Evolutionary conservation across 1,140 invertebrate species (phyloP), one percentile per base, ranked within the genome.

Genomic region (Lepidurus apus): DNA sequence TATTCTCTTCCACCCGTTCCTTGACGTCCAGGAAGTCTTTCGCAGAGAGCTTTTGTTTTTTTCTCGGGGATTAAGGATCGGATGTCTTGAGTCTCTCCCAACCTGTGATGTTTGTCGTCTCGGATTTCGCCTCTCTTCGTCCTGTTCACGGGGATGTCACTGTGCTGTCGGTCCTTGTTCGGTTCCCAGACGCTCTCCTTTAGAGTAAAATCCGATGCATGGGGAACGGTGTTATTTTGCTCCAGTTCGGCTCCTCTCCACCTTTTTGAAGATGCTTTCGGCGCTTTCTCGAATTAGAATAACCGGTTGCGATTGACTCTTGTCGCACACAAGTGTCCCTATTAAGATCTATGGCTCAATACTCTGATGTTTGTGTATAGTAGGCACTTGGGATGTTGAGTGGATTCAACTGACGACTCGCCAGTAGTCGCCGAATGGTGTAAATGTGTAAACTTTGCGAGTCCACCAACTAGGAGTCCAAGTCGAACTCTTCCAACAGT

Each of bases 271-370:
- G n/a, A 65, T 21, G 53, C 53, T 65, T 65, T 65, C 53, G 53
- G 53, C 53, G 21, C 53, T 65, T 65, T 65, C 53, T 21, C 53
- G 21, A 65, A 65, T 65, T 65, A 65, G 53, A 65, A 65, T 65
- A 65, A 65, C 53, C 53, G 53, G 53, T 65, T 65, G 53, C 53
- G 53, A 65, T 65, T 21, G 53, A 65, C 53, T 65, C 53, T 65
- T 65, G 53, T 65, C 53, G 53, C 53, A 21, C n/a, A 65, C 17
- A 13, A n/a, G 53, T 65, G 34, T 34, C 34, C 53, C 53, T 65
- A 65, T n/a, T 65, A 65, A 6, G 53, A 65, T 65, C 53, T 65
- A 34, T 34, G 34, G 34, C 34, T 34, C 34, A 34, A 34, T 34
- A 34, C 34, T 2, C 34, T 3, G 34, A 34, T 34, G 34, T 34